These are phyloP conservation scores for Heliconius charithonia DNA, from an alignment of 2,888 invertebrate genomes.

Conservation along the genomic window DNA sequence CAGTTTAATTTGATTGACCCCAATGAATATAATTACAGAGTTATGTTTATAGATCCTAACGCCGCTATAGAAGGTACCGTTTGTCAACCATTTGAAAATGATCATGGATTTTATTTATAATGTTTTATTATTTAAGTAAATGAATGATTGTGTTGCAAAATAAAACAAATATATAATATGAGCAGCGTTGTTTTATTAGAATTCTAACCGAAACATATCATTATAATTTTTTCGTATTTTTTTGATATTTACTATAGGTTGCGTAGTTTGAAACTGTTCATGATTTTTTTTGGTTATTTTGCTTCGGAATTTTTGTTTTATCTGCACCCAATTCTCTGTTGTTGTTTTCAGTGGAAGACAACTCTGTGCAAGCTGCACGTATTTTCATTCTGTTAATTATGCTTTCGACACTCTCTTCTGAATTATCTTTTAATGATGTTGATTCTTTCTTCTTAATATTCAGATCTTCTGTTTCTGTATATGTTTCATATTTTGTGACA, in stretches of 20 bases:
- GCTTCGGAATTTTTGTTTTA: background rate
- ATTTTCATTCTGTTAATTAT: conserved; percentile 40
- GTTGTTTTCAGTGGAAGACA: background rate
- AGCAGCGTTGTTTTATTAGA: conserved; percentile 6
- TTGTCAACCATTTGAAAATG: conserved; percentile 70
- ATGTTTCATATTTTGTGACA: background rate
- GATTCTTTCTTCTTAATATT: conserved; percentile 36
- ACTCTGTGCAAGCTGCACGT: conserved; percentile 25
- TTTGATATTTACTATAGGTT: background rate
- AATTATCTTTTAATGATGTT: conserved; percentile 23
- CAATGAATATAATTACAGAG: conserved; percentile 88
- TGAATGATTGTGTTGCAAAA: background rate
- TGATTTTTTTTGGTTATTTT: background rate
- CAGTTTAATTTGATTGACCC: conserved; percentile 87
- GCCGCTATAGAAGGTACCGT: conserved; percentile 85
- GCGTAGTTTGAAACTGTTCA: background rate
- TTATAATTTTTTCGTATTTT: background rate
- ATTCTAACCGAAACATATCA: background rate
- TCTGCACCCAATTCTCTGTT: background rate
- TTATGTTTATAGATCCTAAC: conserved; percentile 86
- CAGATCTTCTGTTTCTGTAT: conserved; percentile 18
- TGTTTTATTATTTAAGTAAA: background rate
- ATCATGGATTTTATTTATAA: background rate
- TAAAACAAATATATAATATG: conserved; percentile 1
- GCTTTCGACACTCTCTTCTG: conserved; percentile 40